These are phyloP conservation scores for Ceratina calcarata DNA, from an alignment of 1,140 invertebrate species.

Conservation along the genomic window DNA sequence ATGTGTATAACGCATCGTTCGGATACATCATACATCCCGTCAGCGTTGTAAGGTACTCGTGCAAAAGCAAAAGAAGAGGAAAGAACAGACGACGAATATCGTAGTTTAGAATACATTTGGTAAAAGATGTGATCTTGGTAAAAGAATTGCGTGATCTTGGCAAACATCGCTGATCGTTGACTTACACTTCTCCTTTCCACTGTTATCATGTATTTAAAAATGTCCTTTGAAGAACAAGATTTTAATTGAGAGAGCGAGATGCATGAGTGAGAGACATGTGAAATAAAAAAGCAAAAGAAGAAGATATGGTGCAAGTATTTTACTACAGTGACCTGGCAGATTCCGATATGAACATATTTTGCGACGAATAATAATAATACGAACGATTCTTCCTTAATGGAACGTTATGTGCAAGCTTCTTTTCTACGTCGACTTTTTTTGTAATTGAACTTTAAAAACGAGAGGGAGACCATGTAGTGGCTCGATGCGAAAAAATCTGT, in stretches of 20 bases:
- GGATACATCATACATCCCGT: slow-evolving; percentile 16
- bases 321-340: slow-evolving; percentile 53
- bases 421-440: slow-evolving; percentile 19
- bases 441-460: slow-evolving; percentile 10
- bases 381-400: slow-evolving; percentile 15
- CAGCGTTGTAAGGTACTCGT: not conserved
- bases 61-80: not conserved
- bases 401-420: slow-evolving; percentile 9
- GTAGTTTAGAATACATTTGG: slow-evolving; percentile 4
- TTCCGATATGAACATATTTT: slow-evolving; percentile 49
- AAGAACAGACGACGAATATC: not conserved
- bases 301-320: slow-evolving; percentile 44
- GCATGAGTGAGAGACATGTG: slow-evolving; percentile 2
- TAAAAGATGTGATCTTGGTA: slow-evolving; percentile 8
- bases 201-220: not conserved
- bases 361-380: slow-evolving; percentile 18
- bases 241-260: not conserved
- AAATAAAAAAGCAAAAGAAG: slow-evolving; percentile 5
- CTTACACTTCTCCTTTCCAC: not conserved
- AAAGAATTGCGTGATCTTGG: slow-evolving; percentile 22
- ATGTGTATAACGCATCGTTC: slow-evolving; percentile 1
- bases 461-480: not conserved
- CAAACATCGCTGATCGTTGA: not conserved
- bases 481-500: slow-evolving; percentile 1
- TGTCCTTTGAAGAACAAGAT: not conserved